phyloP scores from a whole-genome alignment of 2,888 invertebrate species.

The Drosophila kokeensis region DNA sequence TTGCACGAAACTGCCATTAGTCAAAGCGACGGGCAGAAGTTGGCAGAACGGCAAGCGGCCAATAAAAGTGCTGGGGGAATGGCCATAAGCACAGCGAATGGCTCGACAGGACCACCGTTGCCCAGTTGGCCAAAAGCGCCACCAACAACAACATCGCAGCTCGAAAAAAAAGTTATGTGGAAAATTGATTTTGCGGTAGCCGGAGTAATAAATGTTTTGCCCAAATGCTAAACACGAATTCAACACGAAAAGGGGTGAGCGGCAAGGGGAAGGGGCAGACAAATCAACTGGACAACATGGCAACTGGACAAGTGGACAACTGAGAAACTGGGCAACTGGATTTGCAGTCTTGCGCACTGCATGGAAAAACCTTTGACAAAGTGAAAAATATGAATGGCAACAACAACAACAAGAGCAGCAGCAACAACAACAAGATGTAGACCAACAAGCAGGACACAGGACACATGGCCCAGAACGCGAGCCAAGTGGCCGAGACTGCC shows the following conservation, averaged over 20 bases:
- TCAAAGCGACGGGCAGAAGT: conserved; percentile 41
- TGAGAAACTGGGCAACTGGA: conserved; percentile 34
- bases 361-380: conserved; percentile 66
- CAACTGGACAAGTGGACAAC: conserved; percentile 28
- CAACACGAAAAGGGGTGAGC: conserved; percentile 34
- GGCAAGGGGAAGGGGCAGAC: conserved; percentile 9
- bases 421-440: conserved; percentile 1
- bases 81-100: conserved; percentile 63
- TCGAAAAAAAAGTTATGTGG: conserved; percentile 54
- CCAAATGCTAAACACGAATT: conserved; percentile 62
- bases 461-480: conserved; percentile 6
- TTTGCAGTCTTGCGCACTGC: conserved; percentile 64
- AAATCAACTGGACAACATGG: conserved; percentile 25
- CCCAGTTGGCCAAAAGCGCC: conserved; percentile 37
- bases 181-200: conserved; percentile 81
- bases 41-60: conserved; percentile 50
- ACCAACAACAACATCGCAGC: conserved; percentile 16
- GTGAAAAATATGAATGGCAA: conserved; percentile 70
- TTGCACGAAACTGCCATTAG: conserved; percentile 55
- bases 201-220: conserved; percentile 63
- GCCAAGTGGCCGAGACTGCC: conserved; percentile 49
- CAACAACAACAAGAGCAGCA: conserved; percentile 28
- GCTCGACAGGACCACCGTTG: conserved; percentile 37
- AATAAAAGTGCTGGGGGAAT: conserved; percentile 68
- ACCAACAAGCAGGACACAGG: conserved; percentile 9